A percentile compares a stretch with the other conserved stretches of the same genome.
phyloP scores from a whole-genome alignment of 2,113 vertebrate species.

The Amazona vittata region DNA sequence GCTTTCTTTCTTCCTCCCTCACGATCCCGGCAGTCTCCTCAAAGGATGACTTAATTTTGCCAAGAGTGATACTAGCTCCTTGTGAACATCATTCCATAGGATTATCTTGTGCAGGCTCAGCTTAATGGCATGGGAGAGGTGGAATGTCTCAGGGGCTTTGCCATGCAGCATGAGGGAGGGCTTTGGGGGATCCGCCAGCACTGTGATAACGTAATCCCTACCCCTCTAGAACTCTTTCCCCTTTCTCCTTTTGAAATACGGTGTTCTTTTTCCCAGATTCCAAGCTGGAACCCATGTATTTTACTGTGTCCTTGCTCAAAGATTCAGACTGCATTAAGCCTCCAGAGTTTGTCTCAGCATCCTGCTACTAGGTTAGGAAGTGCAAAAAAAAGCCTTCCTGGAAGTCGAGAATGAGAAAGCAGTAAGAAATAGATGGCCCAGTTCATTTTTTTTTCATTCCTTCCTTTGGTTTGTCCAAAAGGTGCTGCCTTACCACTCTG shows the following conservation, averaged over 20 bases:
- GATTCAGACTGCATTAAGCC: neutral
- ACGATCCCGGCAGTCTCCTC: neutral
- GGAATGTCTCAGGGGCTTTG: neutral
- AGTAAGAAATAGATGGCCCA: neutral
- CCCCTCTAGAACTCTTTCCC: neutral
- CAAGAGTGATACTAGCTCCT: neutral
- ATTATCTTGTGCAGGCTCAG: neutral
- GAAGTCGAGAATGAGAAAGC: neutral
- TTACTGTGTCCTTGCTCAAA: neutral
- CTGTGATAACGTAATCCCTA: neutral
- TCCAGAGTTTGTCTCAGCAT: neutral
- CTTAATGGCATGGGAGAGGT: neutral
- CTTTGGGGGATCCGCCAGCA: fast-evolving
- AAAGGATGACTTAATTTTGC: neutral
- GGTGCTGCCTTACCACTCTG: neutral
- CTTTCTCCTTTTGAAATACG: neutral
- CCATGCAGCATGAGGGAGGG: neutral
- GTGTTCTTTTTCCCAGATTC: neutral
- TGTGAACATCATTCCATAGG: neutral
- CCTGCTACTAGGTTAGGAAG: neutral
- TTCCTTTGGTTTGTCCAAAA: neutral
- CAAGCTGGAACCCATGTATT: fast-evolving
- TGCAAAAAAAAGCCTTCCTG: neutral
- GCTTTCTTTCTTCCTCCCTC: neutral
- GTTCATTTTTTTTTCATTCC: neutral